Percentiles rank a stretch among this genome's conserved stretches.
Conservation (phyloP, 2,797 vertebrate species). For the Pristis pectinata region DNA sequence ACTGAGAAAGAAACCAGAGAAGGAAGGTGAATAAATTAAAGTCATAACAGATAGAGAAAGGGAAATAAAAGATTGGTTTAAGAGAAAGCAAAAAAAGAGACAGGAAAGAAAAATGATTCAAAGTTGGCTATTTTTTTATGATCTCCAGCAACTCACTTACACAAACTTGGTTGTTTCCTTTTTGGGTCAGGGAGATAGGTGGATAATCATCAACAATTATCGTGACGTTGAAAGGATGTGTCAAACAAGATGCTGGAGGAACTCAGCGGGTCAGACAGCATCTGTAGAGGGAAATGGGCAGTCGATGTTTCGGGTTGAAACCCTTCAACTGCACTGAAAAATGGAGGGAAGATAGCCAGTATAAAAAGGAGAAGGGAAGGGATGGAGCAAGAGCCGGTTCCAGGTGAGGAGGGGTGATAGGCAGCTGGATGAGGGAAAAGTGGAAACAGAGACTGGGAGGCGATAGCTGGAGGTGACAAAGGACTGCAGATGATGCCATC, state of each 20-base stretch:
- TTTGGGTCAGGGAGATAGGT: background rate
- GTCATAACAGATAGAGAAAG: background rate
- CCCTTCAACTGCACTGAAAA: no score
- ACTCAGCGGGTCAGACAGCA: no score
- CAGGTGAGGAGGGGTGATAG: no score
- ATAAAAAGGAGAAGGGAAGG: no score
- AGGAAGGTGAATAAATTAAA: background rate
- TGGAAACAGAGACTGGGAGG: no score
- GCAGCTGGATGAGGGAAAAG: no score
- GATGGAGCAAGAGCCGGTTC: no score
- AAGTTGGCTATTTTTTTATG: background rate
- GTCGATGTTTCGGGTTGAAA: no score
- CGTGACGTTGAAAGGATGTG: background rate
- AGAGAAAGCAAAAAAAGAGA: background rate
- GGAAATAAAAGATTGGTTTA: background rate
- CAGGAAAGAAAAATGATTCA: background rate
- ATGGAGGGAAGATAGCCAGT: no score
- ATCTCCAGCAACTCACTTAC: background rate
- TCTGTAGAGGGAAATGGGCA: no score
- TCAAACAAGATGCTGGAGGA: background rate
- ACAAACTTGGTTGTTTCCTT: background rate
- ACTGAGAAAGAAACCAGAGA: background rate
- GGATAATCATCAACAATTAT: background rate
- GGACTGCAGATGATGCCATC: no score
- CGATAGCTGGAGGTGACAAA: no score